Conservation (phyloP, 2,888 invertebrate genomes). For the Heliconius cydno region DNA sequence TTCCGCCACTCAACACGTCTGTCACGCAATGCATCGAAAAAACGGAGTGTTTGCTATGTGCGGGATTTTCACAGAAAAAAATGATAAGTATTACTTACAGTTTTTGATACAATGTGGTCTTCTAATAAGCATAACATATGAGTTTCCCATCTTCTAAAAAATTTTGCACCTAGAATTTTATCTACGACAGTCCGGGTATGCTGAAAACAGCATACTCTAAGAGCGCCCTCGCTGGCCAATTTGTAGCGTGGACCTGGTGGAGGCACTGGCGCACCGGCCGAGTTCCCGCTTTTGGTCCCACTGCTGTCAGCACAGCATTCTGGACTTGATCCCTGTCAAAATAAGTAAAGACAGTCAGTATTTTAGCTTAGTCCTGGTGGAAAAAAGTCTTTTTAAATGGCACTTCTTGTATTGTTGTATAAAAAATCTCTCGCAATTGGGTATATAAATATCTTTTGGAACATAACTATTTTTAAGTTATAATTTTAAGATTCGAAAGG, state of each 20-base stretch:
- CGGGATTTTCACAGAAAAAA: background rate
- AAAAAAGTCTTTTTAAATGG: too few species aligned
- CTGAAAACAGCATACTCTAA: constrained; percentile 89
- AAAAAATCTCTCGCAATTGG: too few species aligned
- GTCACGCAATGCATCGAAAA: too few species aligned
- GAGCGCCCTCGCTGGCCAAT: constrained; percentile 87
- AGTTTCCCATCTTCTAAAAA: constrained; percentile 90
- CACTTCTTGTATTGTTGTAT: too few species aligned
- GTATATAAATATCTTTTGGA: too few species aligned
- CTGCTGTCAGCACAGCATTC: constrained; percentile 79
- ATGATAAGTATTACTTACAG: constrained; percentile 81
- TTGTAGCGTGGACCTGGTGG: constrained; percentile 86
- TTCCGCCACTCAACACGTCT: too few species aligned
- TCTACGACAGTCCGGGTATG: constrained; percentile 90
- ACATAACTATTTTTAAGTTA: too few species aligned
- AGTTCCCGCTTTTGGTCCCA: constrained; percentile 68
- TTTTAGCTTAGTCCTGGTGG: too few species aligned
- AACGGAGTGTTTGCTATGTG: too few species aligned
- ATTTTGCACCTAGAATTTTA: constrained; percentile 90
- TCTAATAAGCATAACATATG: constrained; percentile 88
- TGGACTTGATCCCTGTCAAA: constrained; percentile 78
- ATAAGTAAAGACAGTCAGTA: constrained; percentile 38
- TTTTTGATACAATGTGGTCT: constrained; percentile 87
- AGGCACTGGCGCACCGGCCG: constrained; percentile 67
- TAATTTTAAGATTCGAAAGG: too few species aligned